phyloP scores from a whole-genome alignment of 2,797 vertebrate species.

The Uromys caudimaculatus region DNA sequence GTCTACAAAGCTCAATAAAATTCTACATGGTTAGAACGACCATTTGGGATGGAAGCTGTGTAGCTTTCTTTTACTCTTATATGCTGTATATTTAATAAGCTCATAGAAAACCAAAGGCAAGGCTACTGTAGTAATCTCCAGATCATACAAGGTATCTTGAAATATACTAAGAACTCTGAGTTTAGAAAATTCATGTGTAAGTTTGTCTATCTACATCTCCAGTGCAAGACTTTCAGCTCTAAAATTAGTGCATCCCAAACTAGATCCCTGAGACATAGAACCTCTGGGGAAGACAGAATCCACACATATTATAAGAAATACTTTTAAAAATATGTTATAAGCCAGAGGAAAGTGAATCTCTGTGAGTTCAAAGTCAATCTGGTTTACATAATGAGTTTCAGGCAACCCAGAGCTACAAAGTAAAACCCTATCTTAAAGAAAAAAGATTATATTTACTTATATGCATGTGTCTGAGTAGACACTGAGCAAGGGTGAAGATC shows the following conservation, averaged over 20 bases:
- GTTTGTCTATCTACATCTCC: background rate
- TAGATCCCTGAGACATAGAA: background rate
- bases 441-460: background rate
- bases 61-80: background rate
- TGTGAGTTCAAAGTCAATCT: background rate
- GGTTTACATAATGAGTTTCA: background rate
- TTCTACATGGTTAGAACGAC: background rate
- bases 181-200: background rate
- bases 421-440: background rate
- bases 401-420: background rate
- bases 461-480: background rate
- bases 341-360: background rate
- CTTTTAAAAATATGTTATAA: background rate
- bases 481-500: background rate
- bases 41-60: background rate
- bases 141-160: background rate
- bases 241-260: background rate
- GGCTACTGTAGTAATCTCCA: background rate
- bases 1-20: background rate
- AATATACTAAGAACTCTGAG: background rate
- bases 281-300: background rate
- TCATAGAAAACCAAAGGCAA: background rate
- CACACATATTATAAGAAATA: background rate
- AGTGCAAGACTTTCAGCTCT: conserved; percentile 9
- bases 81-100: background rate